Conservation (phyloP, 23 tunicate species). For the Halocynthia roretzi region DNA sequence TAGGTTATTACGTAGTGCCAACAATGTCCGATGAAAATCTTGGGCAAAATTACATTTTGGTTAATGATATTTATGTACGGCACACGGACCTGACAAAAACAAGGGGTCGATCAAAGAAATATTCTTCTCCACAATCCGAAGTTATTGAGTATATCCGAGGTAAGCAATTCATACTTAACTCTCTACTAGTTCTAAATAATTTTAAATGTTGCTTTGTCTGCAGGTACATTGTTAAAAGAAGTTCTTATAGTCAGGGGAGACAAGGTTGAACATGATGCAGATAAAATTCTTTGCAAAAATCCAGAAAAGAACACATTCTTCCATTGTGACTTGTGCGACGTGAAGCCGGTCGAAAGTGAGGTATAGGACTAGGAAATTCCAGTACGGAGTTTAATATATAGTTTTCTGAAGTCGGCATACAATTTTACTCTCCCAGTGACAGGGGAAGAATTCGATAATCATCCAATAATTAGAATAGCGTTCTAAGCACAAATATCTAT, state of each 20-base stretch:
- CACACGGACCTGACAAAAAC: background rate
- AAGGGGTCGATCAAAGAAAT: background rate
- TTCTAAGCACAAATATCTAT: background rate
- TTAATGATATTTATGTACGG: slow-evolving; percentile 18
- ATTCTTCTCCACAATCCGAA: background rate
- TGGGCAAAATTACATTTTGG: slow-evolving; percentile 1
- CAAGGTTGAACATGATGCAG: background rate
- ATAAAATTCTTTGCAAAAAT: slow-evolving; percentile 14
- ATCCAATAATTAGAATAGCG: too few relatives aligned
- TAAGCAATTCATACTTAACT: background rate
- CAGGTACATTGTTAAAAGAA: slow-evolving; percentile 24
- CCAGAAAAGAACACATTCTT: slow-evolving; percentile 5
- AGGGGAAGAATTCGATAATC: too few relatives aligned
- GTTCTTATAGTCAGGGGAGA: background rate
- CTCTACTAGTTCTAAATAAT: too few relatives aligned
- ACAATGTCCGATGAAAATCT: background rate
- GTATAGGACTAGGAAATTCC: slow-evolving; percentile 15
- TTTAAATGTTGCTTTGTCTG: background rate
- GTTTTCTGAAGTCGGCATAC: too few relatives aligned
- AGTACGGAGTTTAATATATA: too few relatives aligned
- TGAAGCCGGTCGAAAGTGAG: slow-evolving; percentile 32
- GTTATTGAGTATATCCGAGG: slow-evolving; percentile 11
- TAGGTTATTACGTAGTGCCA: slow-evolving; percentile 14
- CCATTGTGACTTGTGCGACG: slow-evolving; percentile 36
- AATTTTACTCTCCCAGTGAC: too few relatives aligned